Percentiles rank a stretch among this genome's conserved stretches.
phyloP scores from a whole-genome alignment of 2,113 vertebrate species.

The Rissa tridactyla region DNA sequence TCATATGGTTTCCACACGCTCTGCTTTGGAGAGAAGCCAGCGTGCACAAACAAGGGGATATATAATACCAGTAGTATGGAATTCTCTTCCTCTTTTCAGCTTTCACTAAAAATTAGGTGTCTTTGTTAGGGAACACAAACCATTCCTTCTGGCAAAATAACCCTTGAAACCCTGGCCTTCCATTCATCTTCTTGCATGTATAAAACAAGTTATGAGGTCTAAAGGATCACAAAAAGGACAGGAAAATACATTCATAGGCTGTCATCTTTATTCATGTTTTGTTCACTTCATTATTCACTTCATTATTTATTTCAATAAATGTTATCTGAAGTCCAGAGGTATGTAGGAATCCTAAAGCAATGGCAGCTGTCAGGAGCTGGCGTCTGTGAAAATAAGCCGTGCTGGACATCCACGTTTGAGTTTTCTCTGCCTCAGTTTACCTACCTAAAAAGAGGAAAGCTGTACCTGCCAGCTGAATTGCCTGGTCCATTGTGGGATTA shows the following conservation, averaged over 20 bases:
- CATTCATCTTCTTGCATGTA: slow-evolving; percentile 11
- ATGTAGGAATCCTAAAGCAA: background rate
- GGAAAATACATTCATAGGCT: background rate
- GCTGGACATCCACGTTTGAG: background rate
- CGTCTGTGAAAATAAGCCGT: background rate
- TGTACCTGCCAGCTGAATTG: background rate
- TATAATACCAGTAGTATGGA: slow-evolving; percentile 55
- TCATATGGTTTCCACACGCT: slow-evolving; percentile 62
- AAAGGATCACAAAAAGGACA: background rate
- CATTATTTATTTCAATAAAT: slow-evolving; percentile 16
- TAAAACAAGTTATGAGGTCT: background rate
- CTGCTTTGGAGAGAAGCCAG: slow-evolving; percentile 50
- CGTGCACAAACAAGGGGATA: slow-evolving; percentile 32
- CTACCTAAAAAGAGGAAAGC: background rate
- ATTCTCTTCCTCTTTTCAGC: slow-evolving; percentile 42
- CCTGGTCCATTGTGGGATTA: background rate
- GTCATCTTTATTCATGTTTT: background rate
- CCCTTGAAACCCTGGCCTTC: background rate
- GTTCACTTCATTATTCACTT: slow-evolving; percentile 15
- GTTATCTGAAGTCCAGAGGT: background rate
- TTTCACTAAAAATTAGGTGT: slow-evolving; percentile 57
- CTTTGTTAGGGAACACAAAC: slow-evolving; percentile 42
- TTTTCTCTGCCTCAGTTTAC: background rate
- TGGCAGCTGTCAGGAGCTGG: background rate
- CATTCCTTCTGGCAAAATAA: slow-evolving; percentile 36